Conservation (phyloP, 2,797 vertebrate species). For the Myotis findleyi region DNA sequence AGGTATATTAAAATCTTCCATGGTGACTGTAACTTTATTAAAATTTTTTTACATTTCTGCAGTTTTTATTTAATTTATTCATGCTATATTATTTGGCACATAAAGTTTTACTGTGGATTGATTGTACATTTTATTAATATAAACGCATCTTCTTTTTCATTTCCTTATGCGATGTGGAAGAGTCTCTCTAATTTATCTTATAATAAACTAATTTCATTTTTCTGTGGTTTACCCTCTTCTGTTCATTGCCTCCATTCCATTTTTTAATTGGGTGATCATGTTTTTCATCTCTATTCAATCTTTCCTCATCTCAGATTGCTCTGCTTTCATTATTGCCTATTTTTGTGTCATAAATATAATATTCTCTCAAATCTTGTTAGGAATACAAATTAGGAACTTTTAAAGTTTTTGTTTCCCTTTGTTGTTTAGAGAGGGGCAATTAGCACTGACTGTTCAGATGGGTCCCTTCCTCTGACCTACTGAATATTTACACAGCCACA, state of each 20-base stretch:
- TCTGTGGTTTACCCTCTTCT: constrained; percentile 41
- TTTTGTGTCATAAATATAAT: constrained; percentile 75
- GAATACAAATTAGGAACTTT: constrained; percentile 77
- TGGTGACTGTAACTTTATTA: constrained; percentile 66
- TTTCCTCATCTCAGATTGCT: constrained; percentile 62
- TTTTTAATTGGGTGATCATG: constrained; percentile 81
- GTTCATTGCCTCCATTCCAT: constrained; percentile 38
- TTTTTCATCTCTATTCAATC: constrained; percentile 76
- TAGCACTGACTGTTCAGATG: constrained; percentile 45
- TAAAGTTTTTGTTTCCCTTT: constrained; percentile 36
- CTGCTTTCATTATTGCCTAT: constrained; percentile 78
- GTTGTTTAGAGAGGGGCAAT: constrained; percentile 56
- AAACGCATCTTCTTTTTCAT: constrained; percentile 63
- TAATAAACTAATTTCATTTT: constrained; percentile 73
- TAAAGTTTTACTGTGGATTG: constrained; percentile 68
- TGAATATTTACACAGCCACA: constrained; percentile 17
- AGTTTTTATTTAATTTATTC: constrained; percentile 75
- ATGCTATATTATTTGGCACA: constrained; percentile 65
- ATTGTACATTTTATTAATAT: constrained; percentile 74
- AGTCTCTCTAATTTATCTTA: constrained; percentile 47
- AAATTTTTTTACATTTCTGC: constrained; percentile 45
- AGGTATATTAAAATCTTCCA: constrained; percentile 59
- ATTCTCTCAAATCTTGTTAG: constrained; percentile 67
- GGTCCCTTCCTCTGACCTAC: not conserved
- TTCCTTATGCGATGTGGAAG: constrained; percentile 59